Percentiles rank a stretch among this genome's conserved stretches.
phyloP scores from a whole-genome alignment of 2,113 vertebrate species.

The Cottus gobio region DNA sequence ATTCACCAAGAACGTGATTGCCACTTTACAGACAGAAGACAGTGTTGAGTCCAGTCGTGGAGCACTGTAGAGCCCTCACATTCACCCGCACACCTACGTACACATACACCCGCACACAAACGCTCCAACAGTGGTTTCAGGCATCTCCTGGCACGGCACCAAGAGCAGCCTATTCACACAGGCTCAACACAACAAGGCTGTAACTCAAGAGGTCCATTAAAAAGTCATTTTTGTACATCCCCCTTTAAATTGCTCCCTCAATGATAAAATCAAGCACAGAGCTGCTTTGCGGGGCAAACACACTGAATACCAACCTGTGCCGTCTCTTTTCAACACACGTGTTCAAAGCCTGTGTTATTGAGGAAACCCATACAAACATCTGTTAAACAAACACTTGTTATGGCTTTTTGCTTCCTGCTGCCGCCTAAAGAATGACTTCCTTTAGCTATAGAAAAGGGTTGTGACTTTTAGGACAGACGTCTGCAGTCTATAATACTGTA shows the following conservation, averaged over 20 bases:
- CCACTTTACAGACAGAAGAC: conserved; percentile 17
- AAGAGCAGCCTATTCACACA: conserved; percentile 42
- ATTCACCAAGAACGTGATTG: background rate
- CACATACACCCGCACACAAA: conserved; percentile 7
- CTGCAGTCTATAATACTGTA: conserved; percentile 15
- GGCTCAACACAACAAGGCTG: conserved; percentile 51
- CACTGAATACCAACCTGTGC: background rate
- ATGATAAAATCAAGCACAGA: conserved; percentile 22
- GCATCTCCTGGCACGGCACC: conserved; percentile 37
- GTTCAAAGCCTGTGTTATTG: conserved; percentile 13
- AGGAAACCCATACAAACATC: conserved; percentile 43
- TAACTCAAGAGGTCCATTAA: conserved; percentile 55
- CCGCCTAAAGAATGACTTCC: conserved; percentile 42
- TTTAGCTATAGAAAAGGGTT: conserved; percentile 5
- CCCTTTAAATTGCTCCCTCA: conserved; percentile 28
- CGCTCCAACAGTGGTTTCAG: conserved; percentile 31
- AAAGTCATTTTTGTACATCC: conserved; percentile 53
- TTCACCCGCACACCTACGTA: background rate
- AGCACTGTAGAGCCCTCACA: background rate
- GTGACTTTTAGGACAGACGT: conserved; percentile 1
- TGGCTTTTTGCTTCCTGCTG: background rate
- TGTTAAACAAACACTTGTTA: conserved; percentile 21
- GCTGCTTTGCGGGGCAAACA: conserved; percentile 1
- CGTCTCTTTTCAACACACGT: background rate
- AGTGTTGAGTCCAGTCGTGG: background rate